Evolutionary conservation across 2,797 vertebrate genomes (phyloP).

Genomic region (Crenichthys baileyi): DNA sequence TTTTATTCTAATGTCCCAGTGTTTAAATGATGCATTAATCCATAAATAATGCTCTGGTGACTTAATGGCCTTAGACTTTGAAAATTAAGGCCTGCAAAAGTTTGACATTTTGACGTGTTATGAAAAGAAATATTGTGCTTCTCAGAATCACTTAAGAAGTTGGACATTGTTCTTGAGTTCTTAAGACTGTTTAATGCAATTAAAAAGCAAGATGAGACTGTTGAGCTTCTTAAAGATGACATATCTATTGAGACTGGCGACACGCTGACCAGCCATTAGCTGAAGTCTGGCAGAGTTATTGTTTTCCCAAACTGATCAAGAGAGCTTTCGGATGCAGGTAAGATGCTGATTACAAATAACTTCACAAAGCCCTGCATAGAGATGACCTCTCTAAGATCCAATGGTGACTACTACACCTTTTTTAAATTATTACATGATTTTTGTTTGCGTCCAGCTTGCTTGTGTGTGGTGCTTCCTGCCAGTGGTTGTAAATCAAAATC

Average conservation of each 20-base stretch:
- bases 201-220: neutral
- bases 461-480: constrained; percentile 1
- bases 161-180: neutral
- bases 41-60: neutral
- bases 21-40: neutral
- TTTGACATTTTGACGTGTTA: neutral
- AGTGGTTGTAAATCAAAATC: constrained; percentile 43
- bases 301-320: neutral
- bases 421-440: constrained; percentile 27
- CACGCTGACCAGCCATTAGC: neutral
- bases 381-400: neutral
- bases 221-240: too few species aligned
- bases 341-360: neutral
- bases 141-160: neutral
- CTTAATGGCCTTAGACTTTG: neutral
- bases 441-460: constrained; percentile 27
- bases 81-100: neutral
- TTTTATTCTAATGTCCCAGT: neutral
- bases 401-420: neutral
- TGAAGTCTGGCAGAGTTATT: neutral
- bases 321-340: neutral
- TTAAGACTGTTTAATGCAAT: neutral
- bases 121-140: neutral
- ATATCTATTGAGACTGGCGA: too few species aligned
- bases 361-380: neutral